Percentiles rank a stretch among this genome's conserved stretches.
phyloP scores from a whole-genome alignment of 2,797 vertebrate species.

The Brotogeris chrysoptera region DNA sequence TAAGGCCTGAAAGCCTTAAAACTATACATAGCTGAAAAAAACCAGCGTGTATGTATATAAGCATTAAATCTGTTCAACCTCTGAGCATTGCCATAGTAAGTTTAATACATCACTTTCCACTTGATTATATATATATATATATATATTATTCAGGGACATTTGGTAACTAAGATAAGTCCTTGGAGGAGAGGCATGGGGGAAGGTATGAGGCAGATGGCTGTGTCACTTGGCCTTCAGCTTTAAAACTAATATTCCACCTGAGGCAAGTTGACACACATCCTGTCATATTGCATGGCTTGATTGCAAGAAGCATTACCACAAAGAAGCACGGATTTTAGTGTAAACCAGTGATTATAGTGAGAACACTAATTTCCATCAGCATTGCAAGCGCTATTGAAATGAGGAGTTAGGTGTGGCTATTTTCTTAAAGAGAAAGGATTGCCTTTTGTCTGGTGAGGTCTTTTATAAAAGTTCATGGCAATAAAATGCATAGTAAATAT shows the following conservation, averaged over 20 bases:
- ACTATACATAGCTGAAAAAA: not conserved
- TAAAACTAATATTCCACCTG: not conserved
- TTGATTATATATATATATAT: not conserved
- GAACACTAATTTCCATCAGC: not conserved
- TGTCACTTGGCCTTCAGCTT: constrained; percentile 31
- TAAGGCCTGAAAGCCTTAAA: not conserved
- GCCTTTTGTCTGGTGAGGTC: not conserved
- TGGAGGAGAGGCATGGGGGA: not conserved
- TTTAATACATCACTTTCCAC: not conserved
- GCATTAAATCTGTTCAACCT: not conserved
- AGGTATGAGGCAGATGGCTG: not conserved
- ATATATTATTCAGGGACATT: not conserved
- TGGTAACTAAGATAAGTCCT: not conserved
- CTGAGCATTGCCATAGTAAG: not conserved
- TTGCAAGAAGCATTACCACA: not conserved
- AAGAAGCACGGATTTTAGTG: not conserved
- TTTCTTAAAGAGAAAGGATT: not conserved
- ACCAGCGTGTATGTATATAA: fast-evolving
- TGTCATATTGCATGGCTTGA: not conserved
- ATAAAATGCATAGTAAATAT: not conserved
- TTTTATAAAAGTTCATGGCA: not conserved
- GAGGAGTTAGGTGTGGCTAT: not conserved
- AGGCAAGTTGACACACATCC: not conserved
- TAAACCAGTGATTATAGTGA: not conserved
- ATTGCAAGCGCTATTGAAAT: not conserved